A percentile compares a stretch with the other conserved stretches of the same genome.
These are phyloP conservation scores for Halichoerus grypus DNA, from an alignment of 2,113 vertebrate species.

Conservation along the genomic window DNA sequence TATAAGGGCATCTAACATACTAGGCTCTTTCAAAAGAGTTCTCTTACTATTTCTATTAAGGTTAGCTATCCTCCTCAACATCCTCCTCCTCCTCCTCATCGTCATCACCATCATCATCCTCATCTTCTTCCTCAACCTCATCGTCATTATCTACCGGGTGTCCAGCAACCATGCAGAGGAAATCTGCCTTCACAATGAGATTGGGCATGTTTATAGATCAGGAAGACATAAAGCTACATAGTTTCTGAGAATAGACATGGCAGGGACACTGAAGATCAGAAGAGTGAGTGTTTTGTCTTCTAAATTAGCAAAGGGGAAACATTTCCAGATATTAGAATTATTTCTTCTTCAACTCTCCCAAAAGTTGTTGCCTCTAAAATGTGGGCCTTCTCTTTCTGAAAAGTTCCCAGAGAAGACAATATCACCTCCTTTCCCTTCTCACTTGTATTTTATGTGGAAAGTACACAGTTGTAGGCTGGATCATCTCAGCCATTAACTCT, in stretches of 20 bases:
- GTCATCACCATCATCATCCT: not conserved
- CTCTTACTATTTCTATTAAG: not conserved
- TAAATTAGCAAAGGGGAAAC: not conserved
- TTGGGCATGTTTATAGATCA: not conserved
- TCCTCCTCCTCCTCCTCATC: not conserved
- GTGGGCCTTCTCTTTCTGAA: not conserved
- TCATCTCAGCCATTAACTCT: not conserved
- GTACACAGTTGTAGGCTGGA: not conserved
- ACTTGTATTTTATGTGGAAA: not conserved
- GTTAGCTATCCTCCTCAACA: too few relatives aligned
- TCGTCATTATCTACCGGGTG: not conserved
- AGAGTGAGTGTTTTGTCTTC: not conserved
- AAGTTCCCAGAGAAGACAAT: not conserved
- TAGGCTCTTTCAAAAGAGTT: not conserved
- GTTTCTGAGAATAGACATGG: not conserved
- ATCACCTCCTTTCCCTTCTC: not conserved
- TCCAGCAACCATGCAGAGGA: not conserved
- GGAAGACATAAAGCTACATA: not conserved
- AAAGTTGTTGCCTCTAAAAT: not conserved
- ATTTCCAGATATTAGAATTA: not conserved
- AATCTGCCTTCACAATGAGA: not conserved
- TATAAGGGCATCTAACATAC: not conserved
- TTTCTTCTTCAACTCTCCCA: not conserved
- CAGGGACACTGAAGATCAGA: not conserved
- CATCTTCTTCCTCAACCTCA: not conserved